Conservation (phyloP, 2,113 vertebrate genomes). For the Heptranchias perlo region DNA sequence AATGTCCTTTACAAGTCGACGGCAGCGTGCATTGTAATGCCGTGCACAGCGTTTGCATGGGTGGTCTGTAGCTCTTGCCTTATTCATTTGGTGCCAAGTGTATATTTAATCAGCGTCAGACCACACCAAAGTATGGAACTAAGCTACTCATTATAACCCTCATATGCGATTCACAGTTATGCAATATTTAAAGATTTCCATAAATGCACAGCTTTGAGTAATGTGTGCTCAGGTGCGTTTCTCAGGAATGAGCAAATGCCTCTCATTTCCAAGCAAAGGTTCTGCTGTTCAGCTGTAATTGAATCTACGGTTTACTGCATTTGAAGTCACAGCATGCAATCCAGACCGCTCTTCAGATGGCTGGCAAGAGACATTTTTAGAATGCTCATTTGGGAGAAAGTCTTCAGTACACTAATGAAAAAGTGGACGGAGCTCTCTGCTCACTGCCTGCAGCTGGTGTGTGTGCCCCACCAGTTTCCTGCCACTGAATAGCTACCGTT, state of each 20-base stretch:
- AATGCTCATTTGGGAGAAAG: constrained; percentile 44
- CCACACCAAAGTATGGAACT: constrained; percentile 53
- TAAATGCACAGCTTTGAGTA: constrained; percentile 50
- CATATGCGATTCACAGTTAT: constrained; percentile 56
- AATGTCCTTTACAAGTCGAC: constrained; percentile 54
- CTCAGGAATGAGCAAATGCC: constrained; percentile 46
- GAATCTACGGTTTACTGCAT: constrained; percentile 43
- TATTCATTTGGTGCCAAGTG: constrained; percentile 60
- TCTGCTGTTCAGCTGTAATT: constrained; percentile 29
- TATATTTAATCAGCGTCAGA: constrained; percentile 60
- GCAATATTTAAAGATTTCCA: constrained; percentile 54
- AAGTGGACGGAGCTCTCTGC: constrained; percentile 19
- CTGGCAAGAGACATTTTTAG: constrained; percentile 47
- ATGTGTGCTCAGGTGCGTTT: constrained; percentile 38
- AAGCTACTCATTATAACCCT: constrained; percentile 48
- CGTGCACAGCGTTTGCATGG: constrained; percentile 54
- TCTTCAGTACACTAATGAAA: constrained; percentile 40
- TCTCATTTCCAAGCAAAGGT: constrained; percentile 40
- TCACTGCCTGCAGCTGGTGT: neutral
- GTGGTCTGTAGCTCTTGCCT: constrained; percentile 53
- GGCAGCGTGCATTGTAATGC: constrained; percentile 53
- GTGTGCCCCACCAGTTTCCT: neutral
- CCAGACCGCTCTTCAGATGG: constrained; percentile 46
- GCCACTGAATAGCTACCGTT: neutral
- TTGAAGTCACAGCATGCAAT: constrained; percentile 52